A percentile compares a stretch with the other conserved stretches of the same genome.
Conservation (phyloP, 2,113 vertebrate species). For the Ptilonorhynchus violaceus region DNA sequence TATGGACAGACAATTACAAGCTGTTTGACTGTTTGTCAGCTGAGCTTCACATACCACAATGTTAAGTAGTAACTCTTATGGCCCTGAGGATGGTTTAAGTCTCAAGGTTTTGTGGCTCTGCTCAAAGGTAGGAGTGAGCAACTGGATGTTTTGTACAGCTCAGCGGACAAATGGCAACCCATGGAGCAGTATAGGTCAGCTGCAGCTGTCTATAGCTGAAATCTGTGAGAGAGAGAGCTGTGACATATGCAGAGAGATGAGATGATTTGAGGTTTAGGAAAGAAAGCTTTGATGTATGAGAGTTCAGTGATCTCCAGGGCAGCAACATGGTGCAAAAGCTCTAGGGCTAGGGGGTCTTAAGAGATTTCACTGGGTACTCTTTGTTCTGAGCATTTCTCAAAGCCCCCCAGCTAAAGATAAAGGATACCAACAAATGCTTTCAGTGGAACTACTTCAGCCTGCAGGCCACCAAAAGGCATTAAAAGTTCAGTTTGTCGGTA, state of each 20-base stretch:
- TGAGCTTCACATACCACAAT: neutral
- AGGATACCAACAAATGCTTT: neutral
- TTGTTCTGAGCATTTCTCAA: neutral
- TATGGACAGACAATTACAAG: neutral
- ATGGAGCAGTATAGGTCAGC: neutral
- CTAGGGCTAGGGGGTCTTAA: neutral
- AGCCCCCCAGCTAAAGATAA: neutral
- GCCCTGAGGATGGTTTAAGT: neutral
- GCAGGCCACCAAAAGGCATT: neutral
- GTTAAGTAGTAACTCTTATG: neutral
- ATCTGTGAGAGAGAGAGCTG: neutral
- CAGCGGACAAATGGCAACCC: neutral
- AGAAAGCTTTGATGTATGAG: neutral
- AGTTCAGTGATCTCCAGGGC: neutral
- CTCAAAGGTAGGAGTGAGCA: neutral
- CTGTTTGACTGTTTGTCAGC: neutral
- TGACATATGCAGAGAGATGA: neutral
- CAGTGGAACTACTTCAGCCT: neutral
- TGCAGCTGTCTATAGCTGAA: neutral
- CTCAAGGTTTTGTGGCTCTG: neutral
- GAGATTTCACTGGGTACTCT: neutral
- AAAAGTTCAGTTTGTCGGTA: neutral
- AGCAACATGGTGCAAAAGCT: neutral
- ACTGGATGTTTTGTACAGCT: neutral
- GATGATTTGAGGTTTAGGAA: neutral